Evolutionary conservation across 2,113 vertebrate genomes (phyloP), one percentile per base, ranked within the genome.

Genomic region (Epinephelus fuscoguttatus): DNA sequence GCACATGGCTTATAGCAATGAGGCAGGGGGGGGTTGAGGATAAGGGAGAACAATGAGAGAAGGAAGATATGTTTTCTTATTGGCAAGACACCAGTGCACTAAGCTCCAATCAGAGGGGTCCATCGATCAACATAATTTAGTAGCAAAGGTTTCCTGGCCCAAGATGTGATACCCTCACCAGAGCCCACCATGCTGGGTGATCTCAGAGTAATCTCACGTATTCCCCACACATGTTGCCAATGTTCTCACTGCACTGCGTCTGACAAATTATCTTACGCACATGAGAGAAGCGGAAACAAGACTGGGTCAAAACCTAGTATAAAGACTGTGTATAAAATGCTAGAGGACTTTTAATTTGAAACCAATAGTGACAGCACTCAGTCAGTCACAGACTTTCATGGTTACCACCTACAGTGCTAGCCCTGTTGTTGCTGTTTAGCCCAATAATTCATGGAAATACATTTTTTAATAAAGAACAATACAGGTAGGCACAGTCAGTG

Each of bases 81-180:
- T 62, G 64, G 62, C 14, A 10, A 61, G 63, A 53, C 71, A 75
- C 63, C 45, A 53, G 69, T 14, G 53, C 40, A 59, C 60, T 86
- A 70, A 78, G 75, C 88, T 91, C 72, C 56, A 86, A 71, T 87
- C 83, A 79, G 78, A 83, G 63, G 72, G 61, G 70, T 84, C 74
- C 4, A 81, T 88, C 42, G 21, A 75, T 89, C 55, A 47, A 68
- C 76, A 70, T 88, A 49, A 86, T 83, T 82, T 33, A 81, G 67
- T n/a, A 81, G 81, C 42, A 13, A 82, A 81, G 47, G 60, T 86
- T 82, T 89, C 80, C 78, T 81, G 69, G 33, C 5, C 37, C 60
- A 52, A 61, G 82, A 83, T 73, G 72, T 27, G 25, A 73, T 79
- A 45, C 17, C 57, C 45, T 68, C 63, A 45, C 64, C n/a, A 56